Evolutionary conservation across 2,888 invertebrate genomes (phyloP).

Genomic region (Dolomedes plantarius): DNA sequence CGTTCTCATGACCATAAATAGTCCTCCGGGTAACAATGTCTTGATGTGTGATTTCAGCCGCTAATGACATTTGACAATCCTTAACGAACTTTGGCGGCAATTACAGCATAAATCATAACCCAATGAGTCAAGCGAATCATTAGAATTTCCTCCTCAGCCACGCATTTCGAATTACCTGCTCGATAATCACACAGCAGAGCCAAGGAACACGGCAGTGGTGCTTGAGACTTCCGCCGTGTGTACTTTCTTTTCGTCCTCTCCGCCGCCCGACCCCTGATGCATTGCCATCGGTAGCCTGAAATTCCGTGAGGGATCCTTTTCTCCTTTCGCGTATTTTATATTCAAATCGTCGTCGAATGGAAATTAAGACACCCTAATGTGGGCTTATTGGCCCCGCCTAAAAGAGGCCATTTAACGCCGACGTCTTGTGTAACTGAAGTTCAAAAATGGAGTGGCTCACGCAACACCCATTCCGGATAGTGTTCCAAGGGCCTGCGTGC

Average conservation of each 20-base stretch:
- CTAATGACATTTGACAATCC: neutral
- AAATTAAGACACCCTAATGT: conserved; percentile 50
- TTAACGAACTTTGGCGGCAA: neutral
- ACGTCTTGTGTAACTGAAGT: conserved; percentile 34
- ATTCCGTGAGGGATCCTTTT: neutral
- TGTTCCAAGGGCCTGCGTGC: conserved; percentile 26
- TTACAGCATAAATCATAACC: neutral
- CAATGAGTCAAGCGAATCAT: neutral
- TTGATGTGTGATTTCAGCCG: neutral
- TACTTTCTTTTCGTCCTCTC: neutral
- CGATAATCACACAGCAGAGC: neutral
- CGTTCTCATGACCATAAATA: neutral
- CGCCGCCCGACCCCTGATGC: neutral
- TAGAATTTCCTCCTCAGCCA: neutral
- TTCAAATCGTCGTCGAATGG: conserved; percentile 13
- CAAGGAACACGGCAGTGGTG: neutral
- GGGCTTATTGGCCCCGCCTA: conserved; percentile 44
- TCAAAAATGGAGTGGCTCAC: conserved; percentile 47
- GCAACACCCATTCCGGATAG: conserved; percentile 24
- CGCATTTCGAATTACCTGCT: neutral
- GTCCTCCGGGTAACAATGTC: neutral
- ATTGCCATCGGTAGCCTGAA: neutral
- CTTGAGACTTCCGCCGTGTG: neutral
- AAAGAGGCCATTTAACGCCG: conserved; percentile 45
- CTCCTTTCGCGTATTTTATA: neutral